Evolutionary conservation across 2,888 invertebrate genomes (phyloP), one percentile per base, ranked within the genome.

Genomic region (Aspidiotus rigidus): DNA sequence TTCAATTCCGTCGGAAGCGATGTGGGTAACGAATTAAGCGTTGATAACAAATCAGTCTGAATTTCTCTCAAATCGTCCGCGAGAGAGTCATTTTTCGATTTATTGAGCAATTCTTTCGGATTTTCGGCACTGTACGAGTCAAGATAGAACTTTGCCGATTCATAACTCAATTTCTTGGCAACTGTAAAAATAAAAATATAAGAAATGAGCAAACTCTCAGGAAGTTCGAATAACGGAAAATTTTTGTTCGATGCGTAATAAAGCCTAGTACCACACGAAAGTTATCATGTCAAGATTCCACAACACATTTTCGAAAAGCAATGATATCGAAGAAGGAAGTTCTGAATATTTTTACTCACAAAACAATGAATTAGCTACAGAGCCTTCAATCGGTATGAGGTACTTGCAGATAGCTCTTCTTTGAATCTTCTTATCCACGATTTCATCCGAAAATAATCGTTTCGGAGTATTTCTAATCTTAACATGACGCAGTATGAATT

Each of bases 391-490:
- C 28, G 81, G 81, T 72, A 82, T 79, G 74, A 80, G 77, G 75
- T 82, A 82, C 75, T 81, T 80, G 77, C 81, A 82, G 66, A 81
- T 81, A 71, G 81, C 81, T 72, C 81, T 77, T 44, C 81, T 77
- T 61, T 74, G 75, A n/a, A 73, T 72, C 42, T 74, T 71, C 7
- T 74, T 74, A 7, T 73, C 73, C 8, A 73, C 69, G 70, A 73
- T 72, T 41, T 73, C 74, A 69, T 73, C 74, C 62, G 73, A 72
- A 73, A 73, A 74, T 13, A 73, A 66, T 15, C 73, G 69, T 62
- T 71, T 73, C 57, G 41, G 42, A 7, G 62, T 55, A 39, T 56
- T 55, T 56, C 56, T 62, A 56, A 69, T 69, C 44, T 62, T 63
- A 2, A 69, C 56, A 44, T 69, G 62, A 11, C 62, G 53, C 42